Evolutionary conservation across 23 tunicate species (phyloP), one percentile per base, ranked within the genome.

Genomic region (Trididemnum nubilum): DNA sequence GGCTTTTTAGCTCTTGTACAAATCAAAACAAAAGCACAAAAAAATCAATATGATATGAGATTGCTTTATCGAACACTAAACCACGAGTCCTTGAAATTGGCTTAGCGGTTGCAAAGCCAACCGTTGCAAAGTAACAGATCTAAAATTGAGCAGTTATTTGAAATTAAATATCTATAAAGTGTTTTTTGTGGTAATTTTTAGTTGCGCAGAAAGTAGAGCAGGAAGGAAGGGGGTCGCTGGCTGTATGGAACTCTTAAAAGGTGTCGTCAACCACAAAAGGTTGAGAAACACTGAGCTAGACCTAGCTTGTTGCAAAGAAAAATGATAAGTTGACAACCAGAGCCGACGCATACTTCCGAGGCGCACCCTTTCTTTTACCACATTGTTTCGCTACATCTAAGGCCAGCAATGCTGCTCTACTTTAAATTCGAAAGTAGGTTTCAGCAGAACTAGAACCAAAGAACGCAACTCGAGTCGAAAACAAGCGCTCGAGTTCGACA

Each of bases 21-120:
- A 35, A 73, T 86, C 51, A 81, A 81, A 75, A 52, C 85, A 54
- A 86, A 86, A 82, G 85, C 79, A 71, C 52, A 79, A 71, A 70
- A 61, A 40, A 60, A 65, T 40, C 61, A 65, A 81, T 40, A 77
- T 77, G 70, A 86, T 52, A 79, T 79, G 90, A 60, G 80, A 38
- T 59, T 86, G 74, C 85, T 35, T 58, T 86, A 32, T 86, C 90
- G 21, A 86, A 58, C 36, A 86, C 85, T 32, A 39, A 70, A 79
- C 80, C 90, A 50, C 63, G 50, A 57, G 70, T 79, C 77, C 54
- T 85, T 1, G 58, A 60, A n/a, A 33, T 60, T 65, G 39, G 76
- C 63, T 29, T 23, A 23, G 63, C 63, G 57, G 75, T 31, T 81
- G 85, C 75, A 81, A 37, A 59, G 65, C 33, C 85, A 81, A 66